Conservation (phyloP, 2,888 invertebrate genomes). For the Spodoptera littoralis region DNA sequence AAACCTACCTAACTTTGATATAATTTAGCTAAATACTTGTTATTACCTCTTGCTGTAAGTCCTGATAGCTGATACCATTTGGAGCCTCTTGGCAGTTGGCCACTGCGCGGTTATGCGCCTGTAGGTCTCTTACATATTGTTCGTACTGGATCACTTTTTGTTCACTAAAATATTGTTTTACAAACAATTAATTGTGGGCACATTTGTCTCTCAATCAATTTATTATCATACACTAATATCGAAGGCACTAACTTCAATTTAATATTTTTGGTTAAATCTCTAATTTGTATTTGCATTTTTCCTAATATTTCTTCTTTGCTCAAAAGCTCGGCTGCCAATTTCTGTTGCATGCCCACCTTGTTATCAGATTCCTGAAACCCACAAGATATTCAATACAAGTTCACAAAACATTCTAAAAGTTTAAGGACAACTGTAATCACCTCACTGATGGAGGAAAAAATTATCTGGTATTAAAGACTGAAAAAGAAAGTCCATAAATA, state of each 20-base stretch:
- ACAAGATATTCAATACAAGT: conserved; percentile 6
- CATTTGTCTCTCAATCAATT: background rate
- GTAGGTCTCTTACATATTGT: conserved; percentile 77
- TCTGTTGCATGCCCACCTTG: conserved; percentile 83
- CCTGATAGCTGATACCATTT: conserved; percentile 73
- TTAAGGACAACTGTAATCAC: conserved; percentile 58
- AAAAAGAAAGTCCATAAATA: conserved; percentile 66
- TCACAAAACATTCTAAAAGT: conserved; percentile 12
- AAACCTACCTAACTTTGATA: no score
- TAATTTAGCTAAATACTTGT: background rate
- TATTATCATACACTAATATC: background rate
- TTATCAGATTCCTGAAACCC: conserved; percentile 80
- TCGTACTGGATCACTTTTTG: conserved; percentile 85
- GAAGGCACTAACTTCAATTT: conserved; percentile 77
- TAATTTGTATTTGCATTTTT: conserved; percentile 82
- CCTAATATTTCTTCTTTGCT: conserved; percentile 82
- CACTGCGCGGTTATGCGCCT: conserved; percentile 71
- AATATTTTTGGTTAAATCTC: conserved; percentile 80
- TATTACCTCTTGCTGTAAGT: conserved; percentile 80
- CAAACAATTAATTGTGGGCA: conserved; percentile 1
- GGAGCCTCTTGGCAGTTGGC: conserved; percentile 70
- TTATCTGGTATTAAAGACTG: conserved; percentile 76
- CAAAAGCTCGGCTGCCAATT: conserved; percentile 83
- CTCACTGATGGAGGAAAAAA: conserved; percentile 64
- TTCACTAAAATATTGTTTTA: conserved; percentile 66